Evolutionary conservation across 2,113 vertebrate genomes (phyloP).

Genomic region (Apodemus sylvaticus): DNA sequence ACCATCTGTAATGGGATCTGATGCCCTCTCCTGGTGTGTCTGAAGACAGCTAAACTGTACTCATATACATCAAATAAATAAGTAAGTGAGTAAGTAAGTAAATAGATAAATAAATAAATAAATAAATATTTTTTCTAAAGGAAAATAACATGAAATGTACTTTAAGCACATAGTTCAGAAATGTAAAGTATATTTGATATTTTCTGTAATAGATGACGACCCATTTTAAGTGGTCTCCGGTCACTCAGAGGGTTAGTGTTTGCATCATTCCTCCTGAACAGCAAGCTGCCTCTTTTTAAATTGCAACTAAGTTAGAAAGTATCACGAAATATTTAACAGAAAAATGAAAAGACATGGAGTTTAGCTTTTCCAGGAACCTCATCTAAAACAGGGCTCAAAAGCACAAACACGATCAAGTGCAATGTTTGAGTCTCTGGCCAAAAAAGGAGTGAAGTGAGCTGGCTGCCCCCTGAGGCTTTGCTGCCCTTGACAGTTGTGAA

Average conservation of each 20-base stretch:
- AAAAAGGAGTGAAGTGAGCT: neutral
- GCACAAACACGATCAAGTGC: neutral
- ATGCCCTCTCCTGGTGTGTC: no score
- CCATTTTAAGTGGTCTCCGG: neutral
- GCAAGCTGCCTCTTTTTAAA: neutral
- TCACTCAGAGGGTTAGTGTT: no score
- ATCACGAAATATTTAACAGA: neutral
- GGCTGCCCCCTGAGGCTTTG: neutral
- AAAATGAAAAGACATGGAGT: neutral
- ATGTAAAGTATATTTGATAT: neutral
- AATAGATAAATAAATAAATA: no score
- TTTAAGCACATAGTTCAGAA: neutral
- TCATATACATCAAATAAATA: no score
- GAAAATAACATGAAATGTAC: neutral
- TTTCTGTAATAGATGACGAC: neutral
- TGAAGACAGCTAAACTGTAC: no score
- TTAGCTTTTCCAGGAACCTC: neutral
- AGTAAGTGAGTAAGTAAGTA: no score
- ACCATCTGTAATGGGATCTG: no score
- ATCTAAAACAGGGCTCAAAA: neutral
- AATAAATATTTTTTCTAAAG: no score
- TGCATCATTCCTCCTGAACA: neutral
- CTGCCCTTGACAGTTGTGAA: neutral
- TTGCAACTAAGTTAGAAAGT: neutral
- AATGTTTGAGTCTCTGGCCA: conserved; percentile 38